Conservation (phyloP, 2,797 vertebrate genomes). For the Pempheris klunzingeri region DNA sequence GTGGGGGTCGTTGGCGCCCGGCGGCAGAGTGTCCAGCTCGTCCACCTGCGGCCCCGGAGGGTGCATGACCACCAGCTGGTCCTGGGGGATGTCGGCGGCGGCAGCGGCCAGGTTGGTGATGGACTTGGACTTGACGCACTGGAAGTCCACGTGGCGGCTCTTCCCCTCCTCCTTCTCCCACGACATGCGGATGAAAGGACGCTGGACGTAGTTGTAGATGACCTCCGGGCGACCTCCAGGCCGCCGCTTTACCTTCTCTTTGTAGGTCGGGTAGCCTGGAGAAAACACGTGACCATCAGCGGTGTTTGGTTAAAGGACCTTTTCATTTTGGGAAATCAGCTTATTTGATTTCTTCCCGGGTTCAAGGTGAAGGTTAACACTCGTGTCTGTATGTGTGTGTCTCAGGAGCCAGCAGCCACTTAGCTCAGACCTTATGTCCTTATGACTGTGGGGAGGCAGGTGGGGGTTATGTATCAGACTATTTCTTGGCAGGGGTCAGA, state of each 20-base stretch:
- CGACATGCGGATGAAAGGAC: slow-evolving; percentile 98
- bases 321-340: not conserved
- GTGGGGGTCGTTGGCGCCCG: slow-evolving; percentile 25
- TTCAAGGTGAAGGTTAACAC: not conserved
- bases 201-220: slow-evolving; percentile 98
- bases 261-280: slow-evolving; percentile 97
- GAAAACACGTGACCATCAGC: not conserved
- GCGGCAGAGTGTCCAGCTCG: slow-evolving; percentile 92
- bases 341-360: not conserved
- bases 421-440: too few species aligned
- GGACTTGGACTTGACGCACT: slow-evolving; percentile 98
- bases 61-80: slow-evolving; percentile 95
- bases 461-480: not conserved
- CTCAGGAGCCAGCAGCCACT: not conserved
- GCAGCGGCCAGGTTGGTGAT: slow-evolving; percentile 95
- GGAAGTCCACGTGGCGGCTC: slow-evolving; percentile 98
- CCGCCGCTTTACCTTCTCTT: slow-evolving; percentile 98
- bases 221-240: slow-evolving; percentile 96
- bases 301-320: not conserved
- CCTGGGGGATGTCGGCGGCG: slow-evolving; percentile 95
- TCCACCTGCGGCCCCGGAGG: slow-evolving; percentile 93
- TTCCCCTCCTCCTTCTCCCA: slow-evolving; percentile 99
- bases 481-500: not conserved
- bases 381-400: not conserved
- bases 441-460: too few species aligned